Evolutionary conservation across 2,888 invertebrate species (phyloP).

Genomic region (Phymatocera aterrima): DNA sequence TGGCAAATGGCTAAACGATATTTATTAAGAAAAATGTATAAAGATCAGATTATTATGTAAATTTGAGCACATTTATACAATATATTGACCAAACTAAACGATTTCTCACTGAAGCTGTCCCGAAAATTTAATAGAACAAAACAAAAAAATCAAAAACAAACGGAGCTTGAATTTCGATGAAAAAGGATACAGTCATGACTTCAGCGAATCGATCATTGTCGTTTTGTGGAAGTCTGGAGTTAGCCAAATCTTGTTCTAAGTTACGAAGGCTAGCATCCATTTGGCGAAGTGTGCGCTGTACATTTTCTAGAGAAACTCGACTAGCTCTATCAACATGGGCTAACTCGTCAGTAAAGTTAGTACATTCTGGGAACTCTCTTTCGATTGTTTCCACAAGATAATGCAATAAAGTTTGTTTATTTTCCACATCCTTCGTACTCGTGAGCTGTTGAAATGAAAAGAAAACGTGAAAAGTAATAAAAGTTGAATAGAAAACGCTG

Average conservation of each 20-base stretch:
- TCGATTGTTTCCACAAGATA: conserved; percentile 93
- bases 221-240: conserved; percentile 86
- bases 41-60: neutral
- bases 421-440: conserved; percentile 94
- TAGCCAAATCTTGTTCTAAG: conserved; percentile 93
- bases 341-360: conserved; percentile 91
- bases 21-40: conserved; percentile 55
- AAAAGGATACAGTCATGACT: conserved; percentile 90
- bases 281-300: conserved; percentile 87
- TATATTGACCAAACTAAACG: neutral
- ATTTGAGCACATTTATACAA: neutral
- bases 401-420: conserved; percentile 94
- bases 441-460: no score
- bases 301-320: conserved; percentile 87
- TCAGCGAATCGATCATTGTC: conserved; percentile 91
- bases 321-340: conserved; percentile 94
- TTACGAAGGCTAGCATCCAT: conserved; percentile 93
- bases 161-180: neutral
- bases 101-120: neutral
- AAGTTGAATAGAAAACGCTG: neutral
- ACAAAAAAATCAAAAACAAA: no score
- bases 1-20: conserved; percentile 80
- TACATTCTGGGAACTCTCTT: conserved; percentile 89
- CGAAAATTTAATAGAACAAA: no score
- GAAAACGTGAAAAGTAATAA: neutral